A percentile compares a stretch with the other conserved stretches of the same genome.
phyloP scores from a whole-genome alignment of 2,888 invertebrate genomes.

The Seira sanloemensis region DNA sequence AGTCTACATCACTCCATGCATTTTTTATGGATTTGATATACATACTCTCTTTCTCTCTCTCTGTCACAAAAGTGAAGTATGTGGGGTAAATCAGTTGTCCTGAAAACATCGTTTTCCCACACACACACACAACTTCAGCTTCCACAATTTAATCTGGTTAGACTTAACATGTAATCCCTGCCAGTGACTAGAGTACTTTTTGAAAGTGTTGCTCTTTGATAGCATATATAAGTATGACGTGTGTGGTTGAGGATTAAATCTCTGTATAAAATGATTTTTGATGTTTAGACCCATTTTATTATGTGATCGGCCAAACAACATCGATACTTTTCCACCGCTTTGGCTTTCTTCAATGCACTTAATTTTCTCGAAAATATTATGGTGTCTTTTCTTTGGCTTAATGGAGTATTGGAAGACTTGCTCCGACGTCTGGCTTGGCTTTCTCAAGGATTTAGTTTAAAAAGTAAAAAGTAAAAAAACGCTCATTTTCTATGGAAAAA shows the following conservation, averaged over 20 bases:
- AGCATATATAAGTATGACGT: not conserved
- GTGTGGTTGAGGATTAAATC: not conserved
- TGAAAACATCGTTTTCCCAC: too few relatives aligned
- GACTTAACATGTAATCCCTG: conserved; percentile 64
- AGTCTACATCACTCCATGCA: not conserved
- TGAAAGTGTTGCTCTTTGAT: not conserved
- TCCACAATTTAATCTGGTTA: conserved; percentile 66
- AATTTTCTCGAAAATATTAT: not conserved
- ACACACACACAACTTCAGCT: too few relatives aligned
- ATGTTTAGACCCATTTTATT: not conserved
- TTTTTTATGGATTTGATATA: not conserved
- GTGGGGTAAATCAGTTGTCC: not conserved
- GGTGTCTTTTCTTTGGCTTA: not conserved
- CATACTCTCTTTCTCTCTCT: too few relatives aligned
- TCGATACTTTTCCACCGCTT: not conserved
- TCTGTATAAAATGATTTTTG: not conserved
- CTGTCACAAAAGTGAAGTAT: not conserved
- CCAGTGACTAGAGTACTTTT: conserved; percentile 35
- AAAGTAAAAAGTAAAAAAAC: not conserved
- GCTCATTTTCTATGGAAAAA: not conserved
- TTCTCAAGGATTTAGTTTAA: not conserved
- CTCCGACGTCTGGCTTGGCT: not conserved
- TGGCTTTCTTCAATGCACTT: not conserved
- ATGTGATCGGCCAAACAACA: not conserved
- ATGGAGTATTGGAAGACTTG: not conserved